Percentiles rank a stretch among this genome's conserved stretches.
These are phyloP conservation scores for Engraulis encrasicolus DNA, from an alignment of 2,113 vertebrate genomes.

Conservation along the genomic window DNA sequence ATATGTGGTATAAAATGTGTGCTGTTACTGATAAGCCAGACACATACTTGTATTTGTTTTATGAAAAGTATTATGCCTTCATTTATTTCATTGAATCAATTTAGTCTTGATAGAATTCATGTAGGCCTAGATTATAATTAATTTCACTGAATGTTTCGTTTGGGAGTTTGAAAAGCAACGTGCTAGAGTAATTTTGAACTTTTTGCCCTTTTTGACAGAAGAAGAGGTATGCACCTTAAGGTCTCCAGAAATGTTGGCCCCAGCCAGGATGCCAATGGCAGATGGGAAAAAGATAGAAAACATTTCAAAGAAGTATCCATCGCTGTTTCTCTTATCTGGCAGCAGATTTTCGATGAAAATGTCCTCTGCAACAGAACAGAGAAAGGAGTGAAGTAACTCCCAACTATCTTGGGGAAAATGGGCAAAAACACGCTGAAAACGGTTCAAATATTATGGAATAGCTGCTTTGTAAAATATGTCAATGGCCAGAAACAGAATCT, in stretches of 20 bases:
- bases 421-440: background rate
- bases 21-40: too few relatives aligned
- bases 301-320: slow-evolving; percentile 70
- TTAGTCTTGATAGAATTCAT: too few relatives aligned
- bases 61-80: too few relatives aligned
- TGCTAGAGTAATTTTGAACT: too few relatives aligned
- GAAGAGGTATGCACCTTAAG: slow-evolving; percentile 67
- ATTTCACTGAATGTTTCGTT: too few relatives aligned
- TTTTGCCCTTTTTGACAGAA: background rate
- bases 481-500: background rate
- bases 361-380: slow-evolving; percentile 57
- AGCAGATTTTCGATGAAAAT: slow-evolving; percentile 72
- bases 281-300: slow-evolving; percentile 82
- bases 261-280: slow-evolving; percentile 73
- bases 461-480: background rate
- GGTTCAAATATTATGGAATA: background rate
- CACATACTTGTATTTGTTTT: too few relatives aligned
- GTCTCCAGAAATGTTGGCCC: slow-evolving; percentile 78
- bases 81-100: too few relatives aligned
- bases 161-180: too few relatives aligned
- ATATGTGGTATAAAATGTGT: too few relatives aligned
- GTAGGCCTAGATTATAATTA: too few relatives aligned
- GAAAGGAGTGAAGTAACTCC: background rate
- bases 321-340: slow-evolving; percentile 57
- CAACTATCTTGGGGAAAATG: background rate